Base-by-base conservation (phyloP, 2,888 invertebrate genomes). In the Timema podura region DNA sequence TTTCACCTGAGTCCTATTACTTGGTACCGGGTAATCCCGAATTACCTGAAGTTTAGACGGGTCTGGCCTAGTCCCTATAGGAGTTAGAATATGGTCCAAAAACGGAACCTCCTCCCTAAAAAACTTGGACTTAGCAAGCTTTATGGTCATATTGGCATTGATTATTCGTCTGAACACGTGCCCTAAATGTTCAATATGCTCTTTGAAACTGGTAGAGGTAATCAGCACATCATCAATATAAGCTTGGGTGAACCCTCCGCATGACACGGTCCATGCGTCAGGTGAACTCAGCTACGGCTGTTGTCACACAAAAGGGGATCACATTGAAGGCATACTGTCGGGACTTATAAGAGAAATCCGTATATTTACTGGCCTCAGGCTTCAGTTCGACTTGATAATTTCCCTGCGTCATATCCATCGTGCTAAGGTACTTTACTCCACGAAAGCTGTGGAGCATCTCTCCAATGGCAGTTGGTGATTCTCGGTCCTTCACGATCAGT, bases 331-430 rank as follows among this genome's bases (percentile, higher is more conserved):
- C 48, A 65, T 72, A 75, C 10, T 70, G 70, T 16, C 64, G 67
- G 9, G 61, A 48, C 16, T 69, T 48, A 46, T 69, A 70, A 10
- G 67, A 30, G 68, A 75, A 75, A 15, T 72, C 75, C 5, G 74
- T 75, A 65, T 73, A 75, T 48, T 74, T 70, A 5, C 65, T 11
- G 16, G 65, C 59, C 11, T 72, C 71, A 11, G 61, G 49, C 2
- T 59, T 16, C 10, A 76, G 13, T 6, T 69, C 70, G 46, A 76
- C 72, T 68, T 74, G 73, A 69, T 71, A 74, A 51, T 74, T 76
- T 2, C 70, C 65, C 48, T 69, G 54, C 15, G 71, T 72, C 15
- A 74, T 57, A 67, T 76, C 75, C 5, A 75, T 9, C 3, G 65
- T 46, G 6, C 73, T 71, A 30, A 73, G 65, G 48, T 64, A 69